Evolutionary conservation across 2,113 vertebrate genomes (phyloP), one percentile per base, ranked within the genome.

Genomic region (Ammodytes marinus): DNA sequence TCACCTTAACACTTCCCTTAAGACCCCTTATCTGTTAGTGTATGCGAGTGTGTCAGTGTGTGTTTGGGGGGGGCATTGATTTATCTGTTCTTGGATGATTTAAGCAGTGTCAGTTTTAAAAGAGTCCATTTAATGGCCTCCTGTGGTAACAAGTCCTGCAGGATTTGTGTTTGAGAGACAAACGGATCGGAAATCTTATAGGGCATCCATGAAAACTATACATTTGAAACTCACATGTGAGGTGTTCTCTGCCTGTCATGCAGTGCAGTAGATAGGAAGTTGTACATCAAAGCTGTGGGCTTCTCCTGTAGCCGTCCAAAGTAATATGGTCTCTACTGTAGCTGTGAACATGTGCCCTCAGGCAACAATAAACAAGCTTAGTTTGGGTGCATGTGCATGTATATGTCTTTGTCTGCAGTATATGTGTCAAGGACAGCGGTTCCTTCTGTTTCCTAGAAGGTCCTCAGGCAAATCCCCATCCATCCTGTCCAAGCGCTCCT

Each of bases 401-500:
- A 12, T 50, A 43, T 27, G 60, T 64, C 46, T 77, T 77, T 82
- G 78, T 79, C 68, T 86, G 84, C 70, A 17, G 69, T 14, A 71
- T 88, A 61, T 85, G 89, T 82, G 80, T 91, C 88, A 90, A 89
- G 91, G 88, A 86, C 92, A 91, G 87, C 88, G 88, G 91, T 88
- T 91, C 78, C 67, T 84, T 81, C 72, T 78, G 85, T 85, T 81
- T 79, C 86, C 67, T 70, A 53, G 72, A 42, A 79, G 60, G 77
- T 72, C 91, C 86, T 74, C 68, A 14, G 89, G 89, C 80, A 53
- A 76, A 86, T 69, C 59, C 71, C 84, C 75, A 53, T 79, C 76
- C 84, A 72, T 73, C 77, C 86, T 61, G 85, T 88, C 83, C 89
- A 80, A 88, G 60, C 52, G 46, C 46, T 77, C 60, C 45, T 63